Percentiles rank a stretch among this genome's conserved stretches.
Conservation (phyloP, 2,113 vertebrate species). For the Tachysurus fulvidraco region DNA sequence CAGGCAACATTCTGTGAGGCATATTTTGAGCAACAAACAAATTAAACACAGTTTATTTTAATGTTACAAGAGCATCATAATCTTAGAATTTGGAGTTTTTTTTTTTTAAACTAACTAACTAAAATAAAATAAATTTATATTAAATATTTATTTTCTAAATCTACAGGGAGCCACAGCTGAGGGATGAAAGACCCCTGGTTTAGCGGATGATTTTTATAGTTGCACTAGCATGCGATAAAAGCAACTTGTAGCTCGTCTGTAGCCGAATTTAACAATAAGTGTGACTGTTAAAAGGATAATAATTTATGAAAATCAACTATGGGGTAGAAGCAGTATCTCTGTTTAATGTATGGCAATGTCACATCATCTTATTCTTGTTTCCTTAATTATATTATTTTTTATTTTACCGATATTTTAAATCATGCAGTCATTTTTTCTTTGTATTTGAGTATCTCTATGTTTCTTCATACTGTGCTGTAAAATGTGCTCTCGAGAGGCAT, state of each 20-base stretch:
- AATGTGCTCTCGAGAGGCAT: slow-evolving; percentile 1
- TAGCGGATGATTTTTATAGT: background rate
- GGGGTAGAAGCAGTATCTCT: background rate
- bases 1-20: too few species aligned
- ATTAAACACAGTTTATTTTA: too few species aligned
- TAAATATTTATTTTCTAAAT: too few species aligned
- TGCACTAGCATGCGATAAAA: background rate
- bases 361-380: background rate
- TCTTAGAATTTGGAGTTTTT: too few species aligned
- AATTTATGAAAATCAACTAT: background rate
- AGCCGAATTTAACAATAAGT: background rate
- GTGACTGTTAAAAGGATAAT: background rate
- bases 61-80: too few species aligned
- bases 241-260: background rate
- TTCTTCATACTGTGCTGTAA: background rate
- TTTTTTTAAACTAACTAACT: too few species aligned
- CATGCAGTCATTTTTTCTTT: background rate
- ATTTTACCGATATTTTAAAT: background rate
- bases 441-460: background rate
- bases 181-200: too few species aligned
- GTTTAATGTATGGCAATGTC: background rate
- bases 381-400: background rate
- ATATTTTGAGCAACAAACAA: too few species aligned
- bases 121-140: too few species aligned
- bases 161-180: too few species aligned